Base-by-base conservation (phyloP, 2,113 vertebrate species). In the Sphaerodactylus townsendi region DNA sequence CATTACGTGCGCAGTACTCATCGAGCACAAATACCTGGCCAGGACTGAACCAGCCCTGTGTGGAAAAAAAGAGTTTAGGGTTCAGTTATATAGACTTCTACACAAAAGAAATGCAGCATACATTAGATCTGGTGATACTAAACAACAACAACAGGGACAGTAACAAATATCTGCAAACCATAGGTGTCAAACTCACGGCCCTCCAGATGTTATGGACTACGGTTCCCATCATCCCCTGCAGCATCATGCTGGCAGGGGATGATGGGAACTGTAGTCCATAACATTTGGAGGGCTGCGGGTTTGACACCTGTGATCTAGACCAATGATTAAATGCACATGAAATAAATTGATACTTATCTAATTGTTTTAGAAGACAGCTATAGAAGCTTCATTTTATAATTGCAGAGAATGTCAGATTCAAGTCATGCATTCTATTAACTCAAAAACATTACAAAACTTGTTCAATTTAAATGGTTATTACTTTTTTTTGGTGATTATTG, bases 11-110 rank as follows among this genome's bases (percentile, higher is more conserved):
- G 10, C 99, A 99, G 90, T 99, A 99, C 94, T 99, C 99, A 53
- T 99, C 99, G 92, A 99, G 93, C 83, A 99, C 99, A 94, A 99
- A 99, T 93, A 99, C 99, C 95, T 99, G 99, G 89, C 99, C 99
- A 13, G 99, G 99, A 96, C 99, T 99, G 95, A 99, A 99, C 99
- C 99, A 99, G 92, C 99, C 99, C 99, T 99, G 96, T 80, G 81
- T 90, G 95, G 88, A 94, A 95, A 95, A 83, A 94, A 85, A 93
- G 84, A 96, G 89, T 93, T 93, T 93, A 94, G 82, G 93, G 94
- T 95, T 96, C 93, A 96, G 95, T 96, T 92, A 93, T 92, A 93
- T 79, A 91, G 82, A 90, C 87, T 91, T 92, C 90, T 92, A 91
- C 35, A 50, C 59, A 62, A 62, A 10, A 62, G 59, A 5, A 90